Percentiles rank a stretch among this genome's conserved stretches.
phyloP scores from a whole-genome alignment of 2,113 vertebrate genomes.

The Chloebia gouldiae region DNA sequence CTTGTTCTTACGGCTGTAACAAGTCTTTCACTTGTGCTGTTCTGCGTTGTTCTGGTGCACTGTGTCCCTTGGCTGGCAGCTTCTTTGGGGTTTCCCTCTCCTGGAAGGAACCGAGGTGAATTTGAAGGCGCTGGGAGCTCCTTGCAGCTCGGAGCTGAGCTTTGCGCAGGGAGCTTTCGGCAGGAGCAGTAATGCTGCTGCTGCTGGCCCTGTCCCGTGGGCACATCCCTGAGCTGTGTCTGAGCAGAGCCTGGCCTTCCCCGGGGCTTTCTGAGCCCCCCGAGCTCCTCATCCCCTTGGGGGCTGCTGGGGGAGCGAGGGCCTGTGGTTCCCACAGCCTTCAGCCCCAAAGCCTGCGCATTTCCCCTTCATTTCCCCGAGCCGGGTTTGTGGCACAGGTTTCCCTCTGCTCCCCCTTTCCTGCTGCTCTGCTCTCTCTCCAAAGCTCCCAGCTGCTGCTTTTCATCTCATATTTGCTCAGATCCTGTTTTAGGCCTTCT shows the following conservation, averaged over 20 bases:
- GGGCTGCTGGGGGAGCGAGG: accelerated
- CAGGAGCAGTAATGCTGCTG: accelerated
- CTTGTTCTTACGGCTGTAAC: background rate
- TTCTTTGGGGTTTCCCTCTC: background rate
- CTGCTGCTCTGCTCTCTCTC: too few species aligned
- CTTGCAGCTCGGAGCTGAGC: background rate
- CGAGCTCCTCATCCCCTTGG: too few species aligned
- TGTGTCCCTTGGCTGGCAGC: background rate
- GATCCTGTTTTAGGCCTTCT: background rate
- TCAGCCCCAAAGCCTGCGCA: accelerated
- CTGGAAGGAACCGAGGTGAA: accelerated
- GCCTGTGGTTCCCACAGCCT: background rate
- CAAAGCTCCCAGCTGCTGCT: background rate
- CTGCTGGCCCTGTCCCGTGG: background rate
- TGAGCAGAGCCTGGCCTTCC: accelerated
- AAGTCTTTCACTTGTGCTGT: accelerated
- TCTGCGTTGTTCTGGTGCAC: accelerated
- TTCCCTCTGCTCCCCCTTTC: background rate
- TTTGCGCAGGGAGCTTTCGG: background rate
- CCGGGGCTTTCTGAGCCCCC: background rate
- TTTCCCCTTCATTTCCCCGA: accelerated
- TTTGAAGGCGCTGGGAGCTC: background rate
- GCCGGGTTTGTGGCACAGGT: background rate
- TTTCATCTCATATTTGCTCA: background rate
- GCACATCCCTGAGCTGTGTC: background rate